Base-by-base conservation (phyloP, 1,140 invertebrate species). In the Lasioglossum albipes region DNA sequence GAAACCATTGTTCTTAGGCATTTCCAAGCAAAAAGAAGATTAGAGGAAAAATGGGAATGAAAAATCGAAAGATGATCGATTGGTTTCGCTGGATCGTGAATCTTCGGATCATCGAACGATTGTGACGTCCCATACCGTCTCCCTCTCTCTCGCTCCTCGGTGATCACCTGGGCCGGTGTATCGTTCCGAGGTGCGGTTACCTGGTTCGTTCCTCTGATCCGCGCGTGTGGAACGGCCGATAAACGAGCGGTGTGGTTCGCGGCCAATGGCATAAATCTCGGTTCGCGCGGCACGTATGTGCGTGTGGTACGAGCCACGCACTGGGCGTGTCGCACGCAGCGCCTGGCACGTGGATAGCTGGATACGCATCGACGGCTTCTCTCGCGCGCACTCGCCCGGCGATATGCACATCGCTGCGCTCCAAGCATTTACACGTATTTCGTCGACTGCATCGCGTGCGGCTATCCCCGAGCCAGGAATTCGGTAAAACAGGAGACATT, bases 311-410 rank as follows among this genome's bases (percentile, higher is more conserved):
- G 84, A 89, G 87, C 84, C 84, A 88, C 87, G 84, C 87, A 89
- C 87, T 89, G 88, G 87, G 88, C 88, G 87, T 89, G 88, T 86
- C 84, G 75, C 88, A 82, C 83, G 87, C 81, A 89, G 89, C 85
- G 77, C 83, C 69, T 75, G 88, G 89, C 88, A 89, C 89, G 89
- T 89, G 89, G 89, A 89, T 86, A 85, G 69, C 79, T 82, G 87
- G 84, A 86, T 88, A 89, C 79, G 86, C 85, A 87, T 87, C 84
- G 84, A 78, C 81, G 73, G 68, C 41, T 79, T 65, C 78, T 77
- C 78, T 72, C 75, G 75, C 71, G 75, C 71, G 76, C 64, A 62
- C 22, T 72, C 67, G 31, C 65, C 49, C 72, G 72, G 54, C 52
- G 66, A 18, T 74, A 72, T 84, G 71, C 10, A 70, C 70, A 66